Evolutionary conservation across 1,140 invertebrate species (phyloP), one percentile per base, ranked within the genome.

Genomic region (Chelonus insularis): DNA sequence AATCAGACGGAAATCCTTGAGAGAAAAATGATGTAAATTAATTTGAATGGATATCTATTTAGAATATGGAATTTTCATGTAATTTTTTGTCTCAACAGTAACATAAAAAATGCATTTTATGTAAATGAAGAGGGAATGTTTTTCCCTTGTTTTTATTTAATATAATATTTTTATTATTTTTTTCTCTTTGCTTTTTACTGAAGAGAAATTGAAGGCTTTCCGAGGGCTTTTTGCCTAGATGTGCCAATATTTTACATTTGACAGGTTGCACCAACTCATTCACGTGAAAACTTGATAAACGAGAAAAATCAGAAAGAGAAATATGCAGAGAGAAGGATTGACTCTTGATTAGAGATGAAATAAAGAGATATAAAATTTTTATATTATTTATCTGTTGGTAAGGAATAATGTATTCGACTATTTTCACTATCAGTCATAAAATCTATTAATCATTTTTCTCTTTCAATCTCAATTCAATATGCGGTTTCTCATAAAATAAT

Each of bases 211-310:
- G 25, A 20, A 23, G 32, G 43, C 16, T 45, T 37, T 52, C 36
- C 12, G n/a, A 52, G 50, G 29, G 50, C 25, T 50, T 34, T 43
- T 48, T 41, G 20, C 55, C 34, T 25, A 62, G 55, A 57, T 45
- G 47, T 52, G 54, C 61, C 54, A 62, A 57, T 62, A 62, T 57
- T 57, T 62, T 57, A 62, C 55, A 62, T 57, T 39, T 39, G 61
- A 62, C 61, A 62, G 61, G 45, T 45, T 36, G 18, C 60, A 23
- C 25, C 12, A 7, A 50, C 12, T 57, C 36, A 32, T 62, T 56
- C 55, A 57, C 55, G 55, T 57, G 54, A 62, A 62, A 62, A 62
- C 45, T 57, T 36, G 55, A 62, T 57, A 62, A 62, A 62, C 50
- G 58, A 7, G 25, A 52, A 55, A 55, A 55, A 45, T 45, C 9